Evolutionary conservation across 2,888 invertebrate genomes (phyloP), one percentile per base, ranked within the genome.

Genomic region (Mamestra brassicae): DNA sequence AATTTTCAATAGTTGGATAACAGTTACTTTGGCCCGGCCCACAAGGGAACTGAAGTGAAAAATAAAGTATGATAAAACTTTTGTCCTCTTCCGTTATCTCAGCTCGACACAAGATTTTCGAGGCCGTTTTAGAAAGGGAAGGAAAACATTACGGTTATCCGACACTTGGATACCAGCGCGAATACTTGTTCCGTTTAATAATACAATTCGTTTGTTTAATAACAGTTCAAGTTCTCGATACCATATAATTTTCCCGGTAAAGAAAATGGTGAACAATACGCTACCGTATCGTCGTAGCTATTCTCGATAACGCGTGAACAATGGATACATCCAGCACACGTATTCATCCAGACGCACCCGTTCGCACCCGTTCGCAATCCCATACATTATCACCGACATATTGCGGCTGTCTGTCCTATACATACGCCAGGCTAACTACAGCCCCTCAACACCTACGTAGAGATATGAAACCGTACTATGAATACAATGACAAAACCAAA

Each of bases 401-500:
- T 84, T 82, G 72, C 83, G 71, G 57, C 52, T 72, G 68, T 75
- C 68, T 65, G 26, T 61, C 38, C 68, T 57, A 60, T 74, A 79
- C 66, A 82, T 82, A 79, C 65, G 64, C 54, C 58, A 57, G 61
- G 50, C 57, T 58, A 78, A 67, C 70, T 83, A 83, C 65, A 83
- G 45, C 36, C 73, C 36, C 60, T 71, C 63, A 70, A 76, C 65
- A 67, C 71, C 71, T 62, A 64, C 80, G 52, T 80, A 60, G 73
- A 71, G 84, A 75, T 85, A 85, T 79, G 74, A 77, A 55, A 74
- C 58, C 77, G 57, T 73, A 68, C 78, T 80, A 84, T 85, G 84
- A 85, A 82, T 78, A 83, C 74, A 88, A 84, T 84, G 88, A 90
- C 89, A 89, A 90, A 92, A 73, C 90, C 89, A 89, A 90, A 92